Conservation (phyloP, 1,140 invertebrate species). For the Bombus waltoni region DNA sequence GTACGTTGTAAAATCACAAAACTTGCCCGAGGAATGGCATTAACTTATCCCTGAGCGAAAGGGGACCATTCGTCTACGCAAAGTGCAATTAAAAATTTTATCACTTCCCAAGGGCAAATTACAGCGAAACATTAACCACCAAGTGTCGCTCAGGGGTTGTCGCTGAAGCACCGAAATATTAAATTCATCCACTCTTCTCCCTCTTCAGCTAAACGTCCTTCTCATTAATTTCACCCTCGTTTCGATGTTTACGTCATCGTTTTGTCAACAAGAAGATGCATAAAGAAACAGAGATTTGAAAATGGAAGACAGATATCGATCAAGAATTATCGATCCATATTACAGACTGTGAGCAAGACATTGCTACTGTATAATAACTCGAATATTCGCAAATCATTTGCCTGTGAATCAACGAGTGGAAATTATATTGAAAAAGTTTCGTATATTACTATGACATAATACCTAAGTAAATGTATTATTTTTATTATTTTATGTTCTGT, state of each 20-base stretch:
- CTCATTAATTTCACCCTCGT: not conserved
- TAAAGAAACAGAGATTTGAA: not conserved
- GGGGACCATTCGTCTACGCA: not conserved
- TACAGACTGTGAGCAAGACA: too few species aligned
- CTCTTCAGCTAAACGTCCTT: not conserved
- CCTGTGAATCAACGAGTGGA: too few species aligned
- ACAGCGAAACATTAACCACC: slow-evolving; percentile 8
- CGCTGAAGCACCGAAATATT: slow-evolving; percentile 5
- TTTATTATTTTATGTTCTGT: not conserved
- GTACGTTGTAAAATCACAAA: not conserved
- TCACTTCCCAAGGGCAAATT: not conserved
- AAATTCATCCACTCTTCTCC: not conserved
- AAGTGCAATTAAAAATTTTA: slow-evolving; percentile 26
- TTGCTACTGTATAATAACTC: too few species aligned
- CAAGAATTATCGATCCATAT: too few species aligned
- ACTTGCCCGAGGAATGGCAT: not conserved
- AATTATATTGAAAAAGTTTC: too few species aligned
- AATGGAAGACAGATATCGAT: not conserved
- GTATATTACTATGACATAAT: too few species aligned
- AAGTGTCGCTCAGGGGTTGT: not conserved
- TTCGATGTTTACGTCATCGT: not conserved
- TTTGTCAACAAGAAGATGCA: not conserved
- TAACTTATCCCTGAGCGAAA: not conserved
- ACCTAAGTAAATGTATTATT: too few species aligned
- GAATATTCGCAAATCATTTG: too few species aligned